Base-by-base conservation (phyloP, 2,797 vertebrate species). In the Sebastolobus alascanus region DNA sequence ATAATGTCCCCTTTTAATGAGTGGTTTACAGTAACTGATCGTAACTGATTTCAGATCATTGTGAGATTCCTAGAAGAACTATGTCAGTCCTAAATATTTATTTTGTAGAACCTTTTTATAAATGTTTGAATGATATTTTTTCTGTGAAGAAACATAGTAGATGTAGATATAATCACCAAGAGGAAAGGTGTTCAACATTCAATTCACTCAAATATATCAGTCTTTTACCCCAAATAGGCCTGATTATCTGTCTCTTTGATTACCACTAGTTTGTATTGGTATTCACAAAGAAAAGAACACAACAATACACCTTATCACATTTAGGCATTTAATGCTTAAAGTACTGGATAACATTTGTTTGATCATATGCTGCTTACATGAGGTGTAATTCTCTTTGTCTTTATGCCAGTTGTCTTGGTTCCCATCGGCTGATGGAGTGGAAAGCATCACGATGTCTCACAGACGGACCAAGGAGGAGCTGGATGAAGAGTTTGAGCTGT, bases 401-500 rank as follows among this genome's bases (percentile, higher is more conserved):
- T 50, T 22, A 0, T 38, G 2, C 25, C 25, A 68, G 73, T 18
- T n/a, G 27, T 43, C 13, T 22, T 11, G 20, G 4, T 64, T 66
- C 16, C 58, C 8, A 9, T 61, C 35, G 54, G 75, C 50, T 72
- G 77, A 43, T 82, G 84, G 55, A 46, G 56, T 18, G 29, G 64
- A 59, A 6, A 0, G 35, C 0, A 37, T 59, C 82, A 84, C 65
- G 8, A 99, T 99, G 98, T 92, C 97, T 89, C 91, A 82, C 70
- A 93, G 75, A 68, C 87, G 95, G 90, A 96, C 95, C 43, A 96
- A 96, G 84, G 94, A 97, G 84, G 96, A 98, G 73, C 79, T 98
- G 87, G 98, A 99, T 87, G 95, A 97, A 77, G 96, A 98, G 87
- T 99, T 99, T 94, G 97, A 99, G 87, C 95, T 97, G 87, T 99